Evolutionary conservation across 1,140 invertebrate genomes (phyloP), one percentile per base, ranked within the genome.

Genomic region (Hypothenemus hampei): DNA sequence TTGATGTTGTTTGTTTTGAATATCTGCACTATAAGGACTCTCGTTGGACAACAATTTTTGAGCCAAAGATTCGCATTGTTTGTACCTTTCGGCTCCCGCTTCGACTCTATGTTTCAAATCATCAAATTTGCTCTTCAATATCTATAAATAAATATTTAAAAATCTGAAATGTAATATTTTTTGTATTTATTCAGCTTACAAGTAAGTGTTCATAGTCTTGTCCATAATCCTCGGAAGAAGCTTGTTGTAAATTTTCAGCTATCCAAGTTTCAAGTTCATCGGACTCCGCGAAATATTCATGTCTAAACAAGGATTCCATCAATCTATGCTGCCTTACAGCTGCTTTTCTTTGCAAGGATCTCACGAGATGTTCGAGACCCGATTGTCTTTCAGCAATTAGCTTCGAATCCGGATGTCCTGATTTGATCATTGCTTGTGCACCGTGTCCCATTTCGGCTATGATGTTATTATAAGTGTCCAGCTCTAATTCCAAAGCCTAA

Each of bases 201-300:
- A 93, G 73, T 20, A 97, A 72, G 76, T 98, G 95, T 71, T 98
- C 96, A 69, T 93, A 97, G 76, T 98, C 95, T 69, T 93, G 89
- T 4, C 95, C 95, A 72, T 94, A 98, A 70, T 99, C 96, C 68
- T 98, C 94, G 24, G 87, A 92, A 3, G 84, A 84, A 5, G 93
- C 94, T 0, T 85, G 84, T 60, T 89, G 85, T 71, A 93, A 84
- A 70, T 98, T 92, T 68, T 97, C 93, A 57, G 85, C 83, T 23
- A 98, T 96, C 93, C 94, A 98, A 61, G 85, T 82, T 65, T 97
- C 91, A 46, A 98, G 78, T 67, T 98, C 93, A 45, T 85, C 81
- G 54, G 85, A 88, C 72, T 98, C 96, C 0, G 87, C 75, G 67
- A 96, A 84, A 71, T 96, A 99, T 66, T 96, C 93, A 69, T 96